Conservation (phyloP, 2,888 invertebrate species). For the Dusona sp. region DNA sequence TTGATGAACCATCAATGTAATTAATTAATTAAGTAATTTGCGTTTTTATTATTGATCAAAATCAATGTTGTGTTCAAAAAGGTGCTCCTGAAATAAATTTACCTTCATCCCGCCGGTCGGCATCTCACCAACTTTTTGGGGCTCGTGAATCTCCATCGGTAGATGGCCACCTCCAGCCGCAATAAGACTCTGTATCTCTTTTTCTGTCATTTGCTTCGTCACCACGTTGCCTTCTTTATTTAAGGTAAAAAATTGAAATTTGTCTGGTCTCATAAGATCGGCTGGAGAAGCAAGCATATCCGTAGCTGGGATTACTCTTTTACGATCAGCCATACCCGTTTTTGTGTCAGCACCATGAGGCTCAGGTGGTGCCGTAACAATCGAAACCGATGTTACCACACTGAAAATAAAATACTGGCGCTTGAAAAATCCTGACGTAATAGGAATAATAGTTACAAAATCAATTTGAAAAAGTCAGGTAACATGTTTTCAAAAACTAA, state of each 20-base stretch:
- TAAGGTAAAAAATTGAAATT: conserved; percentile 95
- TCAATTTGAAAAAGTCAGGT: background rate
- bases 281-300: conserved; percentile 88
- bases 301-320: conserved; percentile 85
- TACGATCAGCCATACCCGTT: conserved; percentile 89
- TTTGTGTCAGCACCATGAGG: conserved; percentile 85
- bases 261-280: conserved; percentile 91
- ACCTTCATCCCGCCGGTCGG: conserved; percentile 79
- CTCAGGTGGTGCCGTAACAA: conserved; percentile 86
- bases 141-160: conserved; percentile 80
- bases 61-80: background rate
- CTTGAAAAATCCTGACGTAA: background rate
- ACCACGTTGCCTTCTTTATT: conserved; percentile 93
- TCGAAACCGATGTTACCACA: conserved; percentile 88
- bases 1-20: background rate
- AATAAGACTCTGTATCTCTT: conserved; percentile 94
- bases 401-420: conserved; percentile 83
- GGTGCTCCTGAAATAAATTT: background rate
- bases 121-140: conserved; percentile 76
- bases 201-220: conserved; percentile 93
- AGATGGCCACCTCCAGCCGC: conserved; percentile 90
- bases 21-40: background rate
- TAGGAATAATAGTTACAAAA: background rate
- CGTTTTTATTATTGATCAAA: background rate
- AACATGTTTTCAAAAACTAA: background rate